These are phyloP conservation scores for Plecturocebus donacophilus DNA, from an alignment of 2,113 vertebrate genomes.

Conservation along the genomic window DNA sequence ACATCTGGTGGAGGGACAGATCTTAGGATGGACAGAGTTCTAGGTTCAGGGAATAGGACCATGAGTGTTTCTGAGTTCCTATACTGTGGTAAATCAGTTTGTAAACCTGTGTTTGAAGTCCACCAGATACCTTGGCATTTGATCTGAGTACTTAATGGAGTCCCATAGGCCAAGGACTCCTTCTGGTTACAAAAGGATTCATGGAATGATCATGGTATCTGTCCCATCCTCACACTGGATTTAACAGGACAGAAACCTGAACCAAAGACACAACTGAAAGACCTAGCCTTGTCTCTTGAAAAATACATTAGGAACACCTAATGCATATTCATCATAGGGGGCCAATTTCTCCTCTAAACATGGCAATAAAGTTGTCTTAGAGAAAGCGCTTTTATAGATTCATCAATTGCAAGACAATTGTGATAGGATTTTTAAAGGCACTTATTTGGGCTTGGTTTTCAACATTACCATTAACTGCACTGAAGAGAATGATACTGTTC, in stretches of 20 bases:
- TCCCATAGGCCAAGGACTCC: constrained; percentile 62
- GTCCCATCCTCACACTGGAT: constrained; percentile 24
- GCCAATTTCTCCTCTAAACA: constrained; percentile 66
- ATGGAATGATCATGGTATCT: background rate
- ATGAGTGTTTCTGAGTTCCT: background rate
- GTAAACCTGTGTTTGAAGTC: constrained; percentile 37
- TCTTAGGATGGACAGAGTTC: constrained; percentile 9
- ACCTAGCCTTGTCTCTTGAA: constrained; percentile 69
- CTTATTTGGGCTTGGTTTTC: constrained; percentile 72
- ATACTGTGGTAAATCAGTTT: background rate
- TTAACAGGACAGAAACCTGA: constrained; percentile 47
- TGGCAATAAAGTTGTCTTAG: constrained; percentile 48
- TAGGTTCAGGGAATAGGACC: background rate
- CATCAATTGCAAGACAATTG: background rate
- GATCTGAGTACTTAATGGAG: constrained; percentile 34
- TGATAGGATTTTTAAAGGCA: constrained; percentile 60
- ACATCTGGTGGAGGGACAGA: constrained; percentile 55
- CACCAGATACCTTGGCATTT: constrained; percentile 72
- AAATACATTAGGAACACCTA: constrained; percentile 45
- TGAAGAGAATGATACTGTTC: constrained; percentile 68
- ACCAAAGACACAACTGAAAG: constrained; percentile 53
- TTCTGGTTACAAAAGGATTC: constrained; percentile 65
- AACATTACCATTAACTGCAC: constrained; percentile 72
- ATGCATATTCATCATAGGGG: constrained; percentile 45
- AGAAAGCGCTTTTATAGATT: constrained; percentile 16